Evolutionary conservation across 2,797 vertebrate species (phyloP), one percentile per base, ranked within the genome.

Genomic region (Dendrocincla fuliginosa): DNA sequence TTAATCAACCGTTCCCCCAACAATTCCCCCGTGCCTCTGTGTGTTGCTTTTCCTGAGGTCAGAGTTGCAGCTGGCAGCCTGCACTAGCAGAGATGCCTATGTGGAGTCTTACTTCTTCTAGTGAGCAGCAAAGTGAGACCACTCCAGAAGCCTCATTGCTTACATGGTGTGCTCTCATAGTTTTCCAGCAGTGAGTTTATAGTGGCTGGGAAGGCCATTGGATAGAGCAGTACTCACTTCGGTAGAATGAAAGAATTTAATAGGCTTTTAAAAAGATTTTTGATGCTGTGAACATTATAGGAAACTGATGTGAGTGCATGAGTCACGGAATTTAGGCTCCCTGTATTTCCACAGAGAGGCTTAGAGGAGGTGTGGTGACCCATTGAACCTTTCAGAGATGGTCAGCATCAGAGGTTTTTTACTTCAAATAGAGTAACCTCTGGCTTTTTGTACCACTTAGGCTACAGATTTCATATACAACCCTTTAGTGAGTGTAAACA

Each of bases 21-120:
- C 22, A 71, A 17, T 71, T 56, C 39, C 28, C 15, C 49, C 60
- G 23, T 11, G 15, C n/a, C 27, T 57, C 0, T 41, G 3, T 71
- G 46, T 39, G 52, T 27, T 47, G 75, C 12, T 79, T 37, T 75
- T 39, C 33, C 59, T n/a, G 82, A 65, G 63, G 50, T 68, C 24
- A 44, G 24, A 12, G 53, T 5, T 64, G 20, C n/a, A 60, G 52
- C 2, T 44, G 60, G 35, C 50, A 83, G 41, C 16, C 53, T 50
- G 47, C 3, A 1, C 16, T 24, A 39, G n/a, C 3, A 0, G 49
- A 60, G 30, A 2, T 35, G 28, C 20, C 16, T 39, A 17, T 13
- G 16, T 35, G 49, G 39, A 27, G 6, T 19, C 6, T 4, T 4
- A 5, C 13, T 27, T 73, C 37, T 70, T 74, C 27, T 65, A 33